Evolutionary conservation across 2,113 vertebrate species (phyloP).

Genomic region (Leptobrachium ailaonicum): DNA sequence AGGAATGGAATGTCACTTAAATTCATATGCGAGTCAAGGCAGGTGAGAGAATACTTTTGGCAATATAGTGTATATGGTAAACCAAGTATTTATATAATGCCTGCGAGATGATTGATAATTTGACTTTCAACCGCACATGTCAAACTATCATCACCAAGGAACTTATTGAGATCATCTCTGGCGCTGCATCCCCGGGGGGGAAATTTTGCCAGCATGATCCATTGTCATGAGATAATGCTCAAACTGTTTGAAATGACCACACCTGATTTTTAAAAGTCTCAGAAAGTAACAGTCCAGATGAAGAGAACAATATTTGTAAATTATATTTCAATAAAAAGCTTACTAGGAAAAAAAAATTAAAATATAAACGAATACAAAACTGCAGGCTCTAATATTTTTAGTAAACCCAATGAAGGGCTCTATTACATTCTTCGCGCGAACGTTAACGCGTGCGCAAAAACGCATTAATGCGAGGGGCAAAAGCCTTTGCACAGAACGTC

Average conservation of each 20-base stretch:
- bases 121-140: constrained; percentile 95
- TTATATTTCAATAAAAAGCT: constrained; percentile 87
- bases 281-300: constrained; percentile 62
- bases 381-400: too few species aligned
- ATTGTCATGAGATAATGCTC: constrained; percentile 57
- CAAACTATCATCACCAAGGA: constrained; percentile 98
- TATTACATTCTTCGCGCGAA: too few species aligned
- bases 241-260: constrained; percentile 49
- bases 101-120: constrained; percentile 91
- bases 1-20: too few species aligned
- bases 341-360: constrained; percentile 61
- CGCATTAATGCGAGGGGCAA: too few species aligned
- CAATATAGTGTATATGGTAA: too few species aligned
- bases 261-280: constrained; percentile 53
- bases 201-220: constrained; percentile 60
- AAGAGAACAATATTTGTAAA: constrained; percentile 83
- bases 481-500: too few species aligned
- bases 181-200: constrained; percentile 88
- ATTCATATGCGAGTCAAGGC: too few species aligned
- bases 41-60: too few species aligned
- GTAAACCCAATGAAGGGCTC: too few species aligned
- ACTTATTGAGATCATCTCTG: constrained; percentile 98
- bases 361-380: too few species aligned
- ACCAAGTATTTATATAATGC: too few species aligned
- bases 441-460: too few species aligned